Evolutionary conservation across 2,888 invertebrate species (phyloP), one percentile per base, ranked within the genome.

Genomic region (Lasioglossum leucozonium): DNA sequence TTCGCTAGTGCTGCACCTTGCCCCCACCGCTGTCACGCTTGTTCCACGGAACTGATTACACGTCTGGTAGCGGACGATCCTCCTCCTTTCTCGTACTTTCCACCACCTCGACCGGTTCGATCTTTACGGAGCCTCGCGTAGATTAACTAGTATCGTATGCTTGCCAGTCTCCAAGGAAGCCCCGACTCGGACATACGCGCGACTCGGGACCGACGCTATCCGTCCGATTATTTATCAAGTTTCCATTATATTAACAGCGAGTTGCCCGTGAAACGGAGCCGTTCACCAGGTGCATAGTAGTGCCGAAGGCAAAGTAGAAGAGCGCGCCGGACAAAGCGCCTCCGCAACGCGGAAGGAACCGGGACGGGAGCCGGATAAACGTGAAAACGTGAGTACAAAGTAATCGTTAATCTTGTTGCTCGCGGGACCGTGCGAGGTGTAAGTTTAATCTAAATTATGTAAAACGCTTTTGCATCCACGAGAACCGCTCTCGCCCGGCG

Each of bases 391-490:
- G 84, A 90, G 87, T 81, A 86, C 82, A 79, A 89, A 90, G 89
- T 90, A 92, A 92, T 91, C 90, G 90, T 91, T 93, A 91, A 92
- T 92, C 89, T 90, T 85, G 90, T 90, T 90, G 87, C 82, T 80
- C 73, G 82, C 73, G 79, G 86, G 82, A 80, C 77, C 76, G 78
- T 75, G 77, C 67, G 77, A 75, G 69, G 87, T 87, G 90, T 90
- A 92, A 93, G 89, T 92, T 92, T 88, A 88, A 91, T 88, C 79
- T 88, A 79, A 92, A 92, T 92, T 91, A 91, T 91, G 90, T 82
- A 90, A 90, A 90, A 92, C 88, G 85, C 89, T 89, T 37, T 91
- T 88, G 88, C 91, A 91, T 91, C 90, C 84, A 58, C 51, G 51
- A 10, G 51, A 51, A 22, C 47, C 47, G 18, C 47, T 47, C 47